Base-by-base conservation (phyloP, 37 sponge, comb jelly and placozoan genomes). In the Amphimedon queenslandica region DNA sequence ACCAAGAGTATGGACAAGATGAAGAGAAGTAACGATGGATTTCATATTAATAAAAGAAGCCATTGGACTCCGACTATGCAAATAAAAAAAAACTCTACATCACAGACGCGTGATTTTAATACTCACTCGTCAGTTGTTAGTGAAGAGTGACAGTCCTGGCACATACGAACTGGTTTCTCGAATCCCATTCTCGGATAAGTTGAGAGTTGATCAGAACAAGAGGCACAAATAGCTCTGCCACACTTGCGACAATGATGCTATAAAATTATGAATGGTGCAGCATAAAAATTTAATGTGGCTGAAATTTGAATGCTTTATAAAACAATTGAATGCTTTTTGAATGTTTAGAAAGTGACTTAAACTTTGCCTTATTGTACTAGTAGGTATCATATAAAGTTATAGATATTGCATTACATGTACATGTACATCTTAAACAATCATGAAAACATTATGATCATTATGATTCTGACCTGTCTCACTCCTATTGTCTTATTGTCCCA, bases 231-330 rank as follows among this genome's bases (percentile, higher is more conserved):
- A 3, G 96, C 99, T 16, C 84, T 64, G 0, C 99, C 99, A 90
- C 99, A 99, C 58, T 83, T 86, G 20, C 99, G 80, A 74, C 99
- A 99, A 72, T 99, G 99, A 75, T 99, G 99, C 96, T 98, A 55
- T 6, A 35, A 25, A 32, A 21, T 18, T 27, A 23, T 40, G 36
- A 39, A 6, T 57, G 64, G 58, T 11, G 39, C 39, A 72, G 23
- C 16, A 42, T 37, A 29, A 20, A 67, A 35, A 40, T 28, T 6
- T 16, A 6, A 51, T 38, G 38, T 47, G 53, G 13, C 8, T 13
- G 13, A 47, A 47, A 18, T 47, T 47, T n/a, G n/a, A n/a, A n/a
- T n/a, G n/a, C n/a, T n/a, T n/a, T n/a, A n/a, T n/a, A n/a, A n/a
- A n/a, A n/a, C n/a, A n/a, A n/a, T n/a, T n/a, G n/a, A n/a, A n/a